A percentile compares a stretch with the other conserved stretches of the same genome.
These are phyloP conservation scores for Polyommatus icarus DNA, from an alignment of 2,888 invertebrate genomes.

Conservation along the genomic window DNA sequence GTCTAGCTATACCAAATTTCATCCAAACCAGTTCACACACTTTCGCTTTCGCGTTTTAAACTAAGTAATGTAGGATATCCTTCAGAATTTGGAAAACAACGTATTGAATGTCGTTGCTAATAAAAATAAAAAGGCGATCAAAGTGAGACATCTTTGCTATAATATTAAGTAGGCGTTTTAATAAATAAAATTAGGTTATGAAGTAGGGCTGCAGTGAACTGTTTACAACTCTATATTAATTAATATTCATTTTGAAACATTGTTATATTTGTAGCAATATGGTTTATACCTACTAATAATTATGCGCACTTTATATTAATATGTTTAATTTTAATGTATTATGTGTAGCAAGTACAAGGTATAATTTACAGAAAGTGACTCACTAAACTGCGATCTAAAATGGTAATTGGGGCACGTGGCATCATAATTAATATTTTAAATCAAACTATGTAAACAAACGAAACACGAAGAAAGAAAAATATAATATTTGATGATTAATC, in stretches of 20 bases:
- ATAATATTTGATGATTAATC: not conserved
- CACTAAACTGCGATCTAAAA: slow-evolving; percentile 21
- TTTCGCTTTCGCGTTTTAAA: too few relatives aligned
- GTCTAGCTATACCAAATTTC: too few relatives aligned
- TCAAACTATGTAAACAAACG: not conserved
- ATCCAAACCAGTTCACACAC: too few relatives aligned
- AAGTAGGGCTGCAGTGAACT: not conserved
- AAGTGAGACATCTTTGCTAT: not conserved
- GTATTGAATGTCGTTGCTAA: not conserved
- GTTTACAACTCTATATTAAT: not conserved
- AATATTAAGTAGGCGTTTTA: not conserved
- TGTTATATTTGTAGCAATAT: not conserved
- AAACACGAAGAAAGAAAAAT: not conserved
- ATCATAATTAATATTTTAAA: slow-evolving; percentile 32
- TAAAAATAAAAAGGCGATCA: not conserved
- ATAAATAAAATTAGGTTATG: not conserved
- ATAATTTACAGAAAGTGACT: slow-evolving; percentile 24
- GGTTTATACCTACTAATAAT: not conserved
- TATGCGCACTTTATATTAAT: not conserved
- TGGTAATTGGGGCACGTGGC: slow-evolving; percentile 30
- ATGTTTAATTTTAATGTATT: not conserved
- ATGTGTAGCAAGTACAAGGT: not conserved
- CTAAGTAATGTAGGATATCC: not conserved
- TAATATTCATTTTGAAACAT: not conserved
- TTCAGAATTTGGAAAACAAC: not conserved